These are phyloP conservation scores for Hyles vespertilio DNA, from an alignment of 1,140 invertebrate genomes.

Conservation along the genomic window DNA sequence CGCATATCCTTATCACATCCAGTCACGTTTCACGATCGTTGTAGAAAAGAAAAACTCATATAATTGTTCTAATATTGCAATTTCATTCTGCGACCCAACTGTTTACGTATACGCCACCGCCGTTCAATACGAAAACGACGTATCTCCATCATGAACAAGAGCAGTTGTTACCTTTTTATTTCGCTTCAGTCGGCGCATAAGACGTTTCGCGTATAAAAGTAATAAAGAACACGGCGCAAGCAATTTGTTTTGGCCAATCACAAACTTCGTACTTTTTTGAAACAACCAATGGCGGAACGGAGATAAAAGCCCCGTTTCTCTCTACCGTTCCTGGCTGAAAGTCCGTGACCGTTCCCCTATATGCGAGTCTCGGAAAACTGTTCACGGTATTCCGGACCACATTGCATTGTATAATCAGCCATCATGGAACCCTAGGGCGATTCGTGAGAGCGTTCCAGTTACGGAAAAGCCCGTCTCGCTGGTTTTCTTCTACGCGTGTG, in stretches of 20 bases:
- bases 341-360: constrained; percentile 41
- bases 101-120: constrained; percentile 10
- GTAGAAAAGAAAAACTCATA: constrained; percentile 41
- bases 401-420: constrained; percentile 70
- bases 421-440: constrained; percentile 62
- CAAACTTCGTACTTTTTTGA: constrained; percentile 50
- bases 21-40: constrained; percentile 3
- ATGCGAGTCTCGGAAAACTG: constrained; percentile 39
- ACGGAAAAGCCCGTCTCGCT: constrained; percentile 56
- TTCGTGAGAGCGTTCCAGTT: constrained; percentile 41
- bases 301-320: constrained; percentile 50
- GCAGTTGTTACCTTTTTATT: constrained; percentile 28
- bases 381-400: constrained; percentile 50
- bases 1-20: constrained; percentile 6
- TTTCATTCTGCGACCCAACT: constrained; percentile 22
- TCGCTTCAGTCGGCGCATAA: constrained; percentile 24
- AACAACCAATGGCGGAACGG: constrained; percentile 56
- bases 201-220: constrained; percentile 33
- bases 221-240: constrained; percentile 50
- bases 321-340: constrained; percentile 32
- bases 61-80: constrained; percentile 52
- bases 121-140: constrained; percentile 17
- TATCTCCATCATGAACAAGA: constrained; percentile 7
- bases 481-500: constrained; percentile 27
- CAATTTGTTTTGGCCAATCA: constrained; percentile 64